Evolutionary conservation across 2,113 vertebrate genomes (phyloP).

Genomic region (Lanius collurio): DNA sequence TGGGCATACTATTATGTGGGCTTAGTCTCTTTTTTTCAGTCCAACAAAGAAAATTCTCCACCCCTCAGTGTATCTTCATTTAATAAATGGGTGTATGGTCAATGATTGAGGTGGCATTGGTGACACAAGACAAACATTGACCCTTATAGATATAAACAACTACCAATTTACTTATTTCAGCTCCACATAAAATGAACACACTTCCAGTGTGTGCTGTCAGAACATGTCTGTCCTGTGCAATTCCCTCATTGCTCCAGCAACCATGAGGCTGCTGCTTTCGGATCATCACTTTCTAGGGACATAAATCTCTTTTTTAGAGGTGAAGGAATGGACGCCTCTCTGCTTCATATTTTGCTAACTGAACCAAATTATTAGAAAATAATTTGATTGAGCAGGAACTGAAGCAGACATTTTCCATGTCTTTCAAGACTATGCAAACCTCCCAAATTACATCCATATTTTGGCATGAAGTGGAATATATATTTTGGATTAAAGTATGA

Average conservation of each 20-base stretch:
- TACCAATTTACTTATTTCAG: not conserved
- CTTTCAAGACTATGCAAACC: not conserved
- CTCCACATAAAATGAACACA: not conserved
- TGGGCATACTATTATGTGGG: not conserved
- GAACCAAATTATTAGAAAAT: not conserved
- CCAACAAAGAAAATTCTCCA: not conserved
- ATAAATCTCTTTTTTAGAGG: not conserved
- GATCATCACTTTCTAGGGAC: not conserved
- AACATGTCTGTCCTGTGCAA: not conserved
- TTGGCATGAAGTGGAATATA: slow-evolving; percentile 10
- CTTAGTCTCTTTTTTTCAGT: not conserved
- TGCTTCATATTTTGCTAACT: not conserved
- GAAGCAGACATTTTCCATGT: not conserved
- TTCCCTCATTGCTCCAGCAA: not conserved
- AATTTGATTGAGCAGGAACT: not conserved
- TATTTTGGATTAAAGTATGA: slow-evolving; percentile 30
- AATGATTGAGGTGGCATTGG: not conserved
- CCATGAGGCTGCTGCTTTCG: not conserved
- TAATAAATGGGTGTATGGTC: not conserved
- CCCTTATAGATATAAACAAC: not conserved
- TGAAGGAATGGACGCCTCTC: not conserved
- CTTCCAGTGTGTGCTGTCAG: not conserved
- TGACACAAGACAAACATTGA: not conserved
- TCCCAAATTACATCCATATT: slow-evolving; percentile 34
- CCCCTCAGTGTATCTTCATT: not conserved